Evolutionary conservation across 30 jellyfish, hydroid and myxozoan species (phyloP).

Genomic region (Haliclystus octoradiatus): DNA sequence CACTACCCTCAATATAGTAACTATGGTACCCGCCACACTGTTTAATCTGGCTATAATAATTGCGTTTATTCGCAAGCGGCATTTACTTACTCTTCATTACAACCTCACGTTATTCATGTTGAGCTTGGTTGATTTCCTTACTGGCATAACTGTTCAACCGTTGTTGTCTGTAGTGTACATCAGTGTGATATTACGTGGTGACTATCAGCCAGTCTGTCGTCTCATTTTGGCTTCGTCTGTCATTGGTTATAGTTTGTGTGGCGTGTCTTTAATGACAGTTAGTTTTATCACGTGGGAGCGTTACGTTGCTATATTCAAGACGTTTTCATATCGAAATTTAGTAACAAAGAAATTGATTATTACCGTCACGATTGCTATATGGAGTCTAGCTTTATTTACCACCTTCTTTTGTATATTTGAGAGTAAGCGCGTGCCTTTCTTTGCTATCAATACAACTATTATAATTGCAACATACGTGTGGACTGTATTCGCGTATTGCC

Average conservation of each 20-base stretch:
- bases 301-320: slow-evolving; percentile 54
- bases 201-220: slow-evolving; percentile 16
- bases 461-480: slow-evolving; percentile 33
- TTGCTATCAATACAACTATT: slow-evolving; percentile 27
- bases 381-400: slow-evolving; percentile 18
- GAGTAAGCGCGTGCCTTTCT: slow-evolving; percentile 11
- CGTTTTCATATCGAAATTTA: slow-evolving; percentile 19
- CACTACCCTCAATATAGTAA: slow-evolving; percentile 18
- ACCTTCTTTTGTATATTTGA: slow-evolving; percentile 21
- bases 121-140: slow-evolving; percentile 32
- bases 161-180: slow-evolving; percentile 21
- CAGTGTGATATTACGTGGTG: slow-evolving; percentile 5
- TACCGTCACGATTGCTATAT: slow-evolving; percentile 21
- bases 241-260: slow-evolving; percentile 41
- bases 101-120: slow-evolving; percentile 24
- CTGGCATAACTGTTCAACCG: slow-evolving; percentile 45
- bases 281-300: slow-evolving; percentile 54
- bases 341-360: slow-evolving; percentile 19
- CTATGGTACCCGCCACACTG: slow-evolving; percentile 25
- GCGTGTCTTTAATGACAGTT: slow-evolving; percentile 52
- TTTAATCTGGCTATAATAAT: slow-evolving; percentile 32
- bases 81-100: slow-evolving; percentile 9
- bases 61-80: slow-evolving; percentile 24
- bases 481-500: slow-evolving; percentile 39
- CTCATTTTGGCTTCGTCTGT: slow-evolving; percentile 18